Conservation (phyloP, 2,888 invertebrate species). For the Arge pagana region DNA sequence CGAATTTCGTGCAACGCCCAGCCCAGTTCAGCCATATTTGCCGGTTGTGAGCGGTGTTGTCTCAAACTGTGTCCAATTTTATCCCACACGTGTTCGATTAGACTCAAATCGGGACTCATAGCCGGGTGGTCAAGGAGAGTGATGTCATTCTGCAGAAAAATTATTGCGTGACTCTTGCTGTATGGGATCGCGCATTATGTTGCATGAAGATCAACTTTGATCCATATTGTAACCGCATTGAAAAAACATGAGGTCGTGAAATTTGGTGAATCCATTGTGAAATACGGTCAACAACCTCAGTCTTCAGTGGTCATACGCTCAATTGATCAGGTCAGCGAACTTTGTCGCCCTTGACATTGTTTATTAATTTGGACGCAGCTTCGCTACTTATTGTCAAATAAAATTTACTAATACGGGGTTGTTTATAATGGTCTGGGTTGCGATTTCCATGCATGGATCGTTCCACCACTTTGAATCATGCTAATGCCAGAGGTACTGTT, state of each 20-base stretch:
- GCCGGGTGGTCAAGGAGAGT: conserved; percentile 34
- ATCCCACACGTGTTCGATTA: conserved; percentile 35
- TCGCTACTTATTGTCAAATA: no score
- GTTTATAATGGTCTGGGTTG: neutral
- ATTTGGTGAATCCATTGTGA: conserved; percentile 24
- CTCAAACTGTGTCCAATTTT: conserved; percentile 27
- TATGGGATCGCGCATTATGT: conserved; percentile 24
- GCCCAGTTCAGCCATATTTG: conserved; percentile 23
- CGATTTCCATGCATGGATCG: no score
- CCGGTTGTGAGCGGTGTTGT: conserved; percentile 1
- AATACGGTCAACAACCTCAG: no score
- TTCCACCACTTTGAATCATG: conserved; percentile 25
- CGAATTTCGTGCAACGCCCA: conserved; percentile 26
- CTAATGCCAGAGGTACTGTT: conserved; percentile 25
- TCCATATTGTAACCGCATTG: conserved; percentile 8
- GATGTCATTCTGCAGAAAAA: conserved; percentile 22
- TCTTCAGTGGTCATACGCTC: no score
- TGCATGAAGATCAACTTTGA: conserved; percentile 24
- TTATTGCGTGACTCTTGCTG: conserved; percentile 19
- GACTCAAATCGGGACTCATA: conserved; percentile 37
- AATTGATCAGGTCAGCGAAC: no score
- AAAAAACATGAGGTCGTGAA: conserved; percentile 21
- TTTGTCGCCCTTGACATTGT: no score
- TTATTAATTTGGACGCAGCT: no score
- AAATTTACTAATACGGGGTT: neutral